Conservation (phyloP, 2,888 invertebrate genomes). For the Spodoptera littoralis region DNA sequence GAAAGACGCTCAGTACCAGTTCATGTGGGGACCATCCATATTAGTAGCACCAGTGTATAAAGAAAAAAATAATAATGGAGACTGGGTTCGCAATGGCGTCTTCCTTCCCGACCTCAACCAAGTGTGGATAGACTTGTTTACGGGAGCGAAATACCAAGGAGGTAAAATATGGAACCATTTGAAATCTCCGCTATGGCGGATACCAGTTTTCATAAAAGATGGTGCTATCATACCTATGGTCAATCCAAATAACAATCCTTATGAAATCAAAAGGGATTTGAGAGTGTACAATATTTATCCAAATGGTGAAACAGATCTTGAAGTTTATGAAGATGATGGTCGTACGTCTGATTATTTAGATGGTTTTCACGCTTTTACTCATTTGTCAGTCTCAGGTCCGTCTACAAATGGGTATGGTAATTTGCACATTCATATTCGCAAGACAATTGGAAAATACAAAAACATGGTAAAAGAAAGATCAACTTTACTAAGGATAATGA, state of each 20-base stretch:
- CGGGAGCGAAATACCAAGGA: constrained; percentile 80
- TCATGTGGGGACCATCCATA: constrained; percentile 84
- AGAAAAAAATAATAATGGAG: constrained; percentile 50
- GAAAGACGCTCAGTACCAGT: constrained; percentile 82
- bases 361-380: constrained; percentile 69
- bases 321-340: constrained; percentile 83
- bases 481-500: constrained; percentile 76
- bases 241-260: constrained; percentile 79
- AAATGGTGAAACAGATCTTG: constrained; percentile 68
- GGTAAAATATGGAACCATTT: constrained; percentile 79
- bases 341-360: constrained; percentile 72
- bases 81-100: constrained; percentile 72
- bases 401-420: constrained; percentile 65
- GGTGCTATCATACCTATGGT: constrained; percentile 83
- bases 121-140: constrained; percentile 81
- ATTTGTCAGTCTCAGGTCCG: constrained; percentile 67
- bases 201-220: constrained; percentile 80
- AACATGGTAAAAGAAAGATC: constrained; percentile 71
- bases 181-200: constrained; percentile 78
- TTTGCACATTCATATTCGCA: constrained; percentile 70
- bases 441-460: constrained; percentile 73
- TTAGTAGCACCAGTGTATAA: constrained; percentile 82
- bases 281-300: constrained; percentile 79
- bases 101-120: constrained; percentile 76
- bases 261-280: constrained; percentile 71